A percentile compares a stretch with the other conserved stretches of the same genome.
Conservation (phyloP, 2,888 invertebrate genomes). For the Lithodes maja region DNA sequence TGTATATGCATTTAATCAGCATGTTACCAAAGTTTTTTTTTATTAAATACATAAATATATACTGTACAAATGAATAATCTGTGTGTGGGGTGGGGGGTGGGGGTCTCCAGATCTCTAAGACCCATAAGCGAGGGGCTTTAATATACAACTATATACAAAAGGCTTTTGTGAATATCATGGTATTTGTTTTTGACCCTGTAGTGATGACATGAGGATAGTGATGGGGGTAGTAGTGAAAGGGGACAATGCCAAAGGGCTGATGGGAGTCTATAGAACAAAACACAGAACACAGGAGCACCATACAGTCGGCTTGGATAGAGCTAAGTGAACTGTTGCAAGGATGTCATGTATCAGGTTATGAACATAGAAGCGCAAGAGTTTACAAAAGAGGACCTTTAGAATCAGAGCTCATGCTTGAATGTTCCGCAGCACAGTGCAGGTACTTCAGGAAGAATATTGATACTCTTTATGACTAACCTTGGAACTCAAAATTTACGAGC, state of each 20-base stretch:
- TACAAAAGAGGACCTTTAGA: conserved; percentile 30
- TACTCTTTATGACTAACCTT: conserved; percentile 26
- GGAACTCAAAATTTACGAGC: conserved; percentile 49
- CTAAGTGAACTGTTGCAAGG: conserved; percentile 37
- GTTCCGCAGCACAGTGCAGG: not conserved
- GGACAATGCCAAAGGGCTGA: conserved; percentile 53
- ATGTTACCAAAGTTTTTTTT: too few relatives aligned
- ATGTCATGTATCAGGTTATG: conserved; percentile 35
- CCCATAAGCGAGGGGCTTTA: too few relatives aligned
- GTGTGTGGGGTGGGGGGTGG: too few relatives aligned
- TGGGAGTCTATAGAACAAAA: conserved; percentile 48
- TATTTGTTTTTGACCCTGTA: not conserved
- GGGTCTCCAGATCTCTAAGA: too few relatives aligned
- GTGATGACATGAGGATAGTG: conserved; percentile 9
- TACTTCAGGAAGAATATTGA: not conserved
- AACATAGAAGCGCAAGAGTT: conserved; percentile 42
- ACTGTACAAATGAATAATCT: too few relatives aligned
- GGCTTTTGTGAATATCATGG: not conserved
- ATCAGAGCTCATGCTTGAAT: conserved; percentile 52
- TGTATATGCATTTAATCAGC: too few relatives aligned
- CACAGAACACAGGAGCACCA: conserved; percentile 54
- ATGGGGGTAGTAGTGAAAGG: conserved; percentile 5
- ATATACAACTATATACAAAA: too few relatives aligned
- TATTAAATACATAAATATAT: too few relatives aligned
- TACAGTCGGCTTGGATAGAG: conserved; percentile 38